A percentile compares a stretch with the other conserved stretches of the same genome.
phyloP scores from a whole-genome alignment of 2,113 vertebrate genomes.

The Charina bottae region DNA sequence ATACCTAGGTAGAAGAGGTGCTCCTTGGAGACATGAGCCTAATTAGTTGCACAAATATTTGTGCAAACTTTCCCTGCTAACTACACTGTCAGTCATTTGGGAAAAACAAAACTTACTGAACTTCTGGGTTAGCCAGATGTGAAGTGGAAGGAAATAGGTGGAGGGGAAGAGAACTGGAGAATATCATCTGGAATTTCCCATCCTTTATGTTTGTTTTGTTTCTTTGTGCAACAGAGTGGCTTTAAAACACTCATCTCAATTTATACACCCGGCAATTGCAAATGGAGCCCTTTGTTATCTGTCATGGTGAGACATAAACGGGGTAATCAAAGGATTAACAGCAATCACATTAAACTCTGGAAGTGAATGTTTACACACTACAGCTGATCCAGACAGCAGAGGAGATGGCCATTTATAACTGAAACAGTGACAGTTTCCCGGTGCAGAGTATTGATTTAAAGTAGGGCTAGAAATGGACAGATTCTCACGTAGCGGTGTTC shows the following conservation, averaged over 20 bases:
- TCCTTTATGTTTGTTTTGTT: neutral
- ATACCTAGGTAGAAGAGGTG: neutral
- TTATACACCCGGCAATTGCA: rapidly evolving
- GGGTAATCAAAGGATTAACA: neutral
- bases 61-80: neutral
- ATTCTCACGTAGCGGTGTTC: neutral
- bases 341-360: neutral
- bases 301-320: neutral
- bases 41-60: neutral
- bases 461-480: neutral
- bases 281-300: neutral
- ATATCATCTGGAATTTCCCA: neutral
- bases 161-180: neutral
- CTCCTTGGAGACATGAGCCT: neutral
- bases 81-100: neutral
- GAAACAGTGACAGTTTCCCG: rapidly evolving
- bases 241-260: neutral
- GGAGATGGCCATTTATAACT: neutral
- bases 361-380: neutral
- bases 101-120: neutral
- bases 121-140: neutral
- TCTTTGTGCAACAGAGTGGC: rapidly evolving
- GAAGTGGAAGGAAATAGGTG: neutral
- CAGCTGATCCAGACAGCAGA: neutral
- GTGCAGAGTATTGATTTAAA: neutral